Evolutionary conservation across 2,888 invertebrate genomes (phyloP).

Genomic region (Malacosoma neustria): DNA sequence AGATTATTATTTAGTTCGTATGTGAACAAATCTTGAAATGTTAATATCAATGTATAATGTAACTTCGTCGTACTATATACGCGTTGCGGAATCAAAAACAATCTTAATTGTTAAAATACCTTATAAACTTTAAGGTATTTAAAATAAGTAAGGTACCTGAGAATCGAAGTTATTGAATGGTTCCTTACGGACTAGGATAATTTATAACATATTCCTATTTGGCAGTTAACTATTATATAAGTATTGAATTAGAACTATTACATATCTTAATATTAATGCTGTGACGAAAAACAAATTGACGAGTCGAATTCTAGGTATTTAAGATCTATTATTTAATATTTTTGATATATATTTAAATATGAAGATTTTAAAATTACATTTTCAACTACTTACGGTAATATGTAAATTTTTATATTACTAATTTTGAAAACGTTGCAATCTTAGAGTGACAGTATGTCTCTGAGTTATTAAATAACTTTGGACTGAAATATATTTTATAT

Average conservation of each 20-base stretch:
- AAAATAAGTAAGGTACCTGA: not conserved
- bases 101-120: too few species aligned
- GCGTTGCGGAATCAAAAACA: too few species aligned
- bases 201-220: constrained; percentile 66
- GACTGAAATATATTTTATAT: not conserved
- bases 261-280: constrained; percentile 26
- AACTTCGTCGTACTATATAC: too few species aligned
- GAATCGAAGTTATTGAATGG: too few species aligned
- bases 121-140: too few species aligned
- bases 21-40: not conserved
- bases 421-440: not conserved
- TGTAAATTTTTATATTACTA: not conserved
- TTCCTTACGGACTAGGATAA: constrained; percentile 55
- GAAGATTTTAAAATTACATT: not conserved
- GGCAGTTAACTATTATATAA: constrained; percentile 63
- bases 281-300: constrained; percentile 54
- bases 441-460: constrained; percentile 1
- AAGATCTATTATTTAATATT: not conserved
- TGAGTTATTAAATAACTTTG: not conserved
- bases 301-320: constrained; percentile 16
- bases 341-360: not conserved
- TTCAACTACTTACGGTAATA: not conserved
- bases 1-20: constrained; percentile 1
- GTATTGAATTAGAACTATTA: constrained; percentile 27
- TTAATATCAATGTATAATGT: too few species aligned